Base-by-base conservation (phyloP, 2,113 vertebrate species). In the Corythaixoides concolor region DNA sequence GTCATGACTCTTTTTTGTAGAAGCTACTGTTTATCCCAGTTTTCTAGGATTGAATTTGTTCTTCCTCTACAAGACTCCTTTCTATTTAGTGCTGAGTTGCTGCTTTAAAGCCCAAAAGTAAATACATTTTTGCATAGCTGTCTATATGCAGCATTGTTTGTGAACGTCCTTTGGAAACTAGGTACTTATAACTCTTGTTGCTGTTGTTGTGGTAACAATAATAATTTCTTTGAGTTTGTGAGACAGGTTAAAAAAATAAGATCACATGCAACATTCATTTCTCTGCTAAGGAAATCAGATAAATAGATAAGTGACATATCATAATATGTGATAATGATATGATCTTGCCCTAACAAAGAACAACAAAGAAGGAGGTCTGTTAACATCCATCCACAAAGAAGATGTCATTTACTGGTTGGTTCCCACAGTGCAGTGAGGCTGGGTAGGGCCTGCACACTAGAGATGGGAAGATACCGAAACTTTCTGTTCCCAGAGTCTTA, bases 161-260 rank as follows among this genome's bases (percentile, higher is more conserved):
- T 70, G 18, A 85, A 90, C 78, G 18, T 55, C 78, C 20, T 89
- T 81, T 70, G 39, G 49, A 75, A 95, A 52, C 30, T 27, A 81
- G 8, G 15, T 43, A 17, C 0, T 3, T n/a, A 4, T 16, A 70
- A 2, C 27, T 59, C 7, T 17, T 43, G 22, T 19, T 41, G 17
- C 15, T 32, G 3, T 33, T 43, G 41, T 43, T 43, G 41, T 43
- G 13, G 9, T 41, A 22, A 5, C 13, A 52, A 13, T 26, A 52
- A 52, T 52, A 53, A 27, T 35, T 53, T 35, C 5, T 67, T 69
- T 43, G 16, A 1, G 17, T 41, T 69, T 86, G 14, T 28, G 19
- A 60, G 8, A 62, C 26, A 39, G 2, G 5, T 59, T 75, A 33
- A 73, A 41, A 49, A 24, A 32, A 55, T 27, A 15, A 52, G 70